These are phyloP conservation scores for Petrocephalus sullivani DNA, from an alignment of 2,797 vertebrate genomes.

Conservation along the genomic window DNA sequence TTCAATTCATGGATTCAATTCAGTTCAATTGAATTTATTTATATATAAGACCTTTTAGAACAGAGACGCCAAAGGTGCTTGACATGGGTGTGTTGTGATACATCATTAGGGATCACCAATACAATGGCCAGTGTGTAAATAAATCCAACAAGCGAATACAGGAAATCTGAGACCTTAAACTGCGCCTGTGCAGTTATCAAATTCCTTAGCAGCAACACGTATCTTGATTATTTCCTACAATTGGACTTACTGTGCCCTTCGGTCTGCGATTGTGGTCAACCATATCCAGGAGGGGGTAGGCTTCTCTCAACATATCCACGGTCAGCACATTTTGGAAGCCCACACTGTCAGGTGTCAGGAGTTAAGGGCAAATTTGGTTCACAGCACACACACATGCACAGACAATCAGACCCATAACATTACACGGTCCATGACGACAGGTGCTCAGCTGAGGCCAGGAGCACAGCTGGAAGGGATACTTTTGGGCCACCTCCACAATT, in stretches of 20 bases:
- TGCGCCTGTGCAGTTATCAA: neutral
- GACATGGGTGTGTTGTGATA: neutral
- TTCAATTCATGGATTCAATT: neutral
- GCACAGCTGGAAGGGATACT: conserved; percentile 73
- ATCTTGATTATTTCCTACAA: neutral
- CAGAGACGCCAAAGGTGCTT: neutral
- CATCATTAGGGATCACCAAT: neutral
- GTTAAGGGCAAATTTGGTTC: conserved; percentile 50
- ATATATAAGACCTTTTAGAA: neutral
- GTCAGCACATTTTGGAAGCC: conserved; percentile 84
- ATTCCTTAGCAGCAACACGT: neutral
- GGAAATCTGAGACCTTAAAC: neutral
- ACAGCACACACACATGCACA: neutral
- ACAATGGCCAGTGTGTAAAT: neutral
- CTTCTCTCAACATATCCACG: conserved; percentile 76
- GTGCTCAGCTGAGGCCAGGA: neutral
- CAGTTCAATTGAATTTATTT: neutral
- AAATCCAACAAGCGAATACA: neutral
- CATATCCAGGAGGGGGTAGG: conserved; percentile 83
- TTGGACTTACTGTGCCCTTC: conserved; percentile 64
- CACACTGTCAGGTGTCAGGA: conserved; percentile 58
- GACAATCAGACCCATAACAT: neutral
- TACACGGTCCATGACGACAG: neutral
- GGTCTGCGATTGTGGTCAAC: conserved; percentile 86
- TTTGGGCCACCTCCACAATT: conserved; percentile 74